Base-by-base conservation (phyloP, 2,797 vertebrate species). In the Phataginus tricuspis region DNA sequence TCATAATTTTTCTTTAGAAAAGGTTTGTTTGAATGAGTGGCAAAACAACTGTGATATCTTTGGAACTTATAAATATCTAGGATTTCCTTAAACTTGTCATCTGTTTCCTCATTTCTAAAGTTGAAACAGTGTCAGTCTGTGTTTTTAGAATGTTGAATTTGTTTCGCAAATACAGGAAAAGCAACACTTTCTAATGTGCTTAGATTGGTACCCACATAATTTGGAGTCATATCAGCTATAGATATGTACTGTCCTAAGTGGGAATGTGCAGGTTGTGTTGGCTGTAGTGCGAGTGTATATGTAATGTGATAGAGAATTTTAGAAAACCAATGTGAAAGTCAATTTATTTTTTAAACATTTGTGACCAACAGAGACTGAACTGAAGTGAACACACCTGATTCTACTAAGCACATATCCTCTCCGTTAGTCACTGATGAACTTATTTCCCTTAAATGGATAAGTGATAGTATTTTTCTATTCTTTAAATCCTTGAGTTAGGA, bases 81-180 rank as follows among this genome's bases (percentile, higher is more conserved):
- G 86, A 95, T 97, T 96, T 96, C 96, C 96, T 97, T 95, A 88
- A 71, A 49, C 57, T 72, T 72, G 78, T 97, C 96, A 96, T 95
- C 88, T 96, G 96, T 96, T 97, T 95, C 96, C 94, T 96, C 64
- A 42, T 91, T 96, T 96, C 78, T 82, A 84, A 90, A 96, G 91
- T 86, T 94, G 92, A 96, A 97, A 96, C 68, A 61, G 57, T 42
- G 51, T 83, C 51, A 74, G 91, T 29, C 72, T 94, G 51, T 90
- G 53, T 93, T 97, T 96, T 74, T 57, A 42, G 95, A 98, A 95
- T 94, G 78, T 77, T 90, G 69, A 42, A 49, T 97, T 95, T 97
- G 95, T 93, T 96, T 97, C 83, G 95, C 90, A 97, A 97, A 97
- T 95, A 94, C 87, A 92, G 90, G 93, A 96, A 98, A 97, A 96